Conservation (phyloP, 2,888 invertebrate genomes). For the Teleiodes luculella region DNA sequence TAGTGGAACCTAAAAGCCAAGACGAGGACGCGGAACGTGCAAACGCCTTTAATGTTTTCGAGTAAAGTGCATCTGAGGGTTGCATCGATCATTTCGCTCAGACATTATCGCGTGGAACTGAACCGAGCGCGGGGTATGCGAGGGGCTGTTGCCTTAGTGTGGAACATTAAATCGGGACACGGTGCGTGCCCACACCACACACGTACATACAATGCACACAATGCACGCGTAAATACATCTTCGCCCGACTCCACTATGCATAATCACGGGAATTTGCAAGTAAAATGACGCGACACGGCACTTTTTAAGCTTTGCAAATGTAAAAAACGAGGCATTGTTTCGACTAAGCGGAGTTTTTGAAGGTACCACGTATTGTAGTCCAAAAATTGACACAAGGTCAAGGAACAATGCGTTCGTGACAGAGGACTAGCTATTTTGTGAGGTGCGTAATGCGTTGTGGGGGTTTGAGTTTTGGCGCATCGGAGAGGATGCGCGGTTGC, state of each 20-base stretch:
- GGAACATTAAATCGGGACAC: slow-evolving; percentile 33
- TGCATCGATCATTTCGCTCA: slow-evolving; percentile 51
- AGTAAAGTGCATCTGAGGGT: slow-evolving; percentile 40
- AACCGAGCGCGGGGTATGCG: slow-evolving; percentile 25
- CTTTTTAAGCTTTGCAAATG: slow-evolving; percentile 67
- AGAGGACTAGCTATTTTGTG: not conserved
- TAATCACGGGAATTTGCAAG: slow-evolving; percentile 72
- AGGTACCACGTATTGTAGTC: slow-evolving; percentile 36
- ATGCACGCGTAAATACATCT: slow-evolving; percentile 68
- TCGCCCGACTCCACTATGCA: slow-evolving; percentile 62
- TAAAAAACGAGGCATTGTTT: slow-evolving; percentile 60
- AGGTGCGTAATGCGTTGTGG: not conserved
- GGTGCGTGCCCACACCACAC: slow-evolving; percentile 57
- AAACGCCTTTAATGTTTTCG: slow-evolving; percentile 43
- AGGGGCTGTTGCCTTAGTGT: slow-evolving; percentile 29
- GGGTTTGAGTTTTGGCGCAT: slow-evolving; percentile 55
- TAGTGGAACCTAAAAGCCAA: slow-evolving; percentile 18
- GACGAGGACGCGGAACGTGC: slow-evolving; percentile 25
- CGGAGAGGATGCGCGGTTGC: slow-evolving; percentile 70
- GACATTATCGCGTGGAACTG: slow-evolving; percentile 45
- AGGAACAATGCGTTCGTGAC: slow-evolving; percentile 31
- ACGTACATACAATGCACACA: slow-evolving; percentile 58
- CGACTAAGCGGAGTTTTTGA: slow-evolving; percentile 37
- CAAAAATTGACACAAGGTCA: slow-evolving; percentile 58
- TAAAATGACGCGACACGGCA: slow-evolving; percentile 63